phyloP scores from a whole-genome alignment of 1,140 invertebrate species.

The Panagrolaimus sp. region DNA sequence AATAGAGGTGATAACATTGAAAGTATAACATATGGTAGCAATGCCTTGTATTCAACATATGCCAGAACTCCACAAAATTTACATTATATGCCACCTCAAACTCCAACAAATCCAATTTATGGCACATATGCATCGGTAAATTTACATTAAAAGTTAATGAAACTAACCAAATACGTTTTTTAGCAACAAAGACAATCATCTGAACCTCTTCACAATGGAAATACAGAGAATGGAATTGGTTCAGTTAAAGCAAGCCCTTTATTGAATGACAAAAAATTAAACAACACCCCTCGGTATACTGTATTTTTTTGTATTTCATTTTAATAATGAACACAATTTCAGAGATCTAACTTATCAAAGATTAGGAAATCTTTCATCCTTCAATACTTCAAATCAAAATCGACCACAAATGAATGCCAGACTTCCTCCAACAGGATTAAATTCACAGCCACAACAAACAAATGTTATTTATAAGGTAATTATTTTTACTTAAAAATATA shows the following conservation, averaged over 20 bases:
- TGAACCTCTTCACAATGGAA: neutral
- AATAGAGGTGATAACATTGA: neutral
- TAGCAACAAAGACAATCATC: slow-evolving; percentile 7
- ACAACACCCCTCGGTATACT: neutral
- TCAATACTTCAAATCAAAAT: neutral
- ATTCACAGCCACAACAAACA: neutral
- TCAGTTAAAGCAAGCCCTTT: slow-evolving; percentile 11
- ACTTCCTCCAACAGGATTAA: neutral
- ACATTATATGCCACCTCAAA: neutral
- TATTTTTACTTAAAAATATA: neutral
- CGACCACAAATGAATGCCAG: neutral
- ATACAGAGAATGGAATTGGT: no score
- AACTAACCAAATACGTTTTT: neutral
- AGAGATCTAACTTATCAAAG: slow-evolving; percentile 5
- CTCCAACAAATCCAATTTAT: slow-evolving; percentile 4
- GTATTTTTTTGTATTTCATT: neutral
- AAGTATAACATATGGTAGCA: neutral
- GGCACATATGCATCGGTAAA: neutral
- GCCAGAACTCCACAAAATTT: neutral
- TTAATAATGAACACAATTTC: neutral
- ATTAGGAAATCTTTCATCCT: slow-evolving; percentile 8
- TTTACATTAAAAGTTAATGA: neutral
- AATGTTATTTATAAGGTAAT: slow-evolving; percentile 12
- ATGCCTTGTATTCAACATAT: slow-evolving; percentile 6
- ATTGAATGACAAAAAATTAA: slow-evolving; percentile 10